These are phyloP conservation scores for Pteropus rufus DNA, from an alignment of 2,797 vertebrate genomes.

Conservation along the genomic window DNA sequence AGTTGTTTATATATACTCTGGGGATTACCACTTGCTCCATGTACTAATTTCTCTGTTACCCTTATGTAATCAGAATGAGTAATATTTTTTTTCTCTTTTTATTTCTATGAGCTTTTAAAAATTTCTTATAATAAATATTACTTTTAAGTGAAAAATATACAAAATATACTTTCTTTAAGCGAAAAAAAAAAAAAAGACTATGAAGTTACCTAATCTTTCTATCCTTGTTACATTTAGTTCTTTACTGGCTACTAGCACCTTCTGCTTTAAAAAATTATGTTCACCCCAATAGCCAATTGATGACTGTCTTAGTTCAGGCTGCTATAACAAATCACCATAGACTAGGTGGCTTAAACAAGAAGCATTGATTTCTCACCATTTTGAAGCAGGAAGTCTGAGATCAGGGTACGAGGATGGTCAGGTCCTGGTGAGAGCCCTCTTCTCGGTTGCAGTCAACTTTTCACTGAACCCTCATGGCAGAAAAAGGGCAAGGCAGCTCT, in stretches of 20 bases:
- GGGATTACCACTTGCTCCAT: neutral
- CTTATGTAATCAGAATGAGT: neutral
- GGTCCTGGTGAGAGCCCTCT: neutral
- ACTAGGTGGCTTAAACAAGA: neutral
- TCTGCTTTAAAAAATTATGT: neutral
- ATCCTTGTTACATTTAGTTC: neutral
- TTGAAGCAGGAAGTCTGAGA: neutral
- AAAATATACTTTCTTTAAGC: neutral
- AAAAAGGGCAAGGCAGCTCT: rapidly evolving
- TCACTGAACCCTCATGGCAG: neutral
- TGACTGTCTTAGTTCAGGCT: neutral
- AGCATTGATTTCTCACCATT: neutral
- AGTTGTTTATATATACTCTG: neutral
- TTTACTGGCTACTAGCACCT: neutral
- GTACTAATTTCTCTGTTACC: neutral
- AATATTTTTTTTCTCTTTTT: neutral
- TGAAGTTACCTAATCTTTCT: neutral
- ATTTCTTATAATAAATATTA: neutral
- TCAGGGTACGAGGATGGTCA: neutral
- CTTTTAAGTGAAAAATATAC: neutral
- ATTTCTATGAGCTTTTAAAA: neutral
- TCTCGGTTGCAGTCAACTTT: neutral
- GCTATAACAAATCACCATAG: neutral
- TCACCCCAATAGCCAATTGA: neutral
- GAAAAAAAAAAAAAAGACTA: neutral